Evolutionary conservation across 2,113 vertebrate genomes (phyloP).

Genomic region (Dasypus novemcinctus): DNA sequence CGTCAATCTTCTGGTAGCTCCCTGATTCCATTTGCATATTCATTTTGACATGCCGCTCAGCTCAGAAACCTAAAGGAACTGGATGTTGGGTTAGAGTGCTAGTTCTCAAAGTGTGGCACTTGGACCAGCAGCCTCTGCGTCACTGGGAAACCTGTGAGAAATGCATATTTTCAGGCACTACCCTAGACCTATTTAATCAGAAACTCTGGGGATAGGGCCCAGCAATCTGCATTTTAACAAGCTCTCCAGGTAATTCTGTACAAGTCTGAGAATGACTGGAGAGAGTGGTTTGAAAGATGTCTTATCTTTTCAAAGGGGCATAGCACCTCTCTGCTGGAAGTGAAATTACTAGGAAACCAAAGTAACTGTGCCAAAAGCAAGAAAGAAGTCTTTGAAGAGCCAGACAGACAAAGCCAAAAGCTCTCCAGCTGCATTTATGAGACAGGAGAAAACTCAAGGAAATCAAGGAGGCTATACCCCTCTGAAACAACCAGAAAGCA

Average conservation of each 20-base stretch:
- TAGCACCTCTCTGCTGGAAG: neutral
- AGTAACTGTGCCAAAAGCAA: conserved; percentile 10
- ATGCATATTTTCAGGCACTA: neutral
- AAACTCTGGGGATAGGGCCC: neutral
- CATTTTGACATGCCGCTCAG: neutral
- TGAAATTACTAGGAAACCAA: neutral
- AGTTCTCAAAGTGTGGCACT: neutral
- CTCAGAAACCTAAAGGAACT: neutral
- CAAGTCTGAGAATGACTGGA: neutral
- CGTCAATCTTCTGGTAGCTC: neutral
- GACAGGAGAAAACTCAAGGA: neutral
- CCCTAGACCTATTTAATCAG: neutral
- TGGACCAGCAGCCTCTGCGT: neutral
- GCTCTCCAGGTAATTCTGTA: neutral
- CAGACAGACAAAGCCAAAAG: neutral
- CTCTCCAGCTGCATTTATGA: conserved; percentile 1
- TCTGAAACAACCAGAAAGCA: neutral
- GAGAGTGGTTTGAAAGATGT: neutral
- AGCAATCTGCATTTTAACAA: neutral
- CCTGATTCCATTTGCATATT: neutral
- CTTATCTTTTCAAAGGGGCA: neutral
- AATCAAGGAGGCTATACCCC: neutral
- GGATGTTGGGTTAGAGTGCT: neutral
- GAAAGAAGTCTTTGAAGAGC: conserved; percentile 24
- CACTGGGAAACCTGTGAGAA: neutral